phyloP scores from a whole-genome alignment of 2,113 vertebrate species.

The Corythaixoides concolor region DNA sequence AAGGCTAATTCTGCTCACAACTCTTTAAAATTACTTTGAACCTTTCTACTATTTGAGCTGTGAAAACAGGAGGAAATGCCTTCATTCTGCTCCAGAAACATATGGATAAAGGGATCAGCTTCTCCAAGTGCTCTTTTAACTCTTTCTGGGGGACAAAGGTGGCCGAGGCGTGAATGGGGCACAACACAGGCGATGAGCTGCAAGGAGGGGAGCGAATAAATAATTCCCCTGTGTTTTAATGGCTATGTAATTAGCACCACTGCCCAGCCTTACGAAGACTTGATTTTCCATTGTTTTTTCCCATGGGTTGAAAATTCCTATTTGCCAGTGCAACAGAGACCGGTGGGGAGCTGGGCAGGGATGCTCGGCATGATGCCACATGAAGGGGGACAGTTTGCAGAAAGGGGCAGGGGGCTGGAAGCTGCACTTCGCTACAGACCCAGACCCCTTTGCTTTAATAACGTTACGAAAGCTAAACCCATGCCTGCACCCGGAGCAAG shows the following conservation, averaged over 20 bases:
- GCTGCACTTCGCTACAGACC: neutral
- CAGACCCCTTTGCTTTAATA: neutral
- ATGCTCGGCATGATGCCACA: neutral
- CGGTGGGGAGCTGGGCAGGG: neutral
- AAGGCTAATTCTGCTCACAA: neutral
- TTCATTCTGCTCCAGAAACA: constrained; percentile 1
- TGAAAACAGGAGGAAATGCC: constrained; percentile 25
- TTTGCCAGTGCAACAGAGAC: neutral
- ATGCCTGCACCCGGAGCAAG: neutral
- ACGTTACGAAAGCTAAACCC: neutral
- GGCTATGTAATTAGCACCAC: neutral
- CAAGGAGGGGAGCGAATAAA: neutral
- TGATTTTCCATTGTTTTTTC: neutral
- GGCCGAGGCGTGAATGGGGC: neutral
- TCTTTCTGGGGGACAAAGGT: constrained; percentile 2
- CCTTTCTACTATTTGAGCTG: neutral
- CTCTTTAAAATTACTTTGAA: constrained; percentile 28
- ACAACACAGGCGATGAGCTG: neutral
- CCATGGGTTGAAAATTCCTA: neutral
- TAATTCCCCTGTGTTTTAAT: neutral
- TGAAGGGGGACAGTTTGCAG: neutral
- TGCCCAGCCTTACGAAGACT: neutral
- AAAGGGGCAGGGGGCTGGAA: neutral
- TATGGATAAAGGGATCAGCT: neutral
- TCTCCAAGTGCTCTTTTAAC: neutral